Base-by-base conservation (phyloP, 2,113 vertebrate species). In the Cathartes aura region DNA sequence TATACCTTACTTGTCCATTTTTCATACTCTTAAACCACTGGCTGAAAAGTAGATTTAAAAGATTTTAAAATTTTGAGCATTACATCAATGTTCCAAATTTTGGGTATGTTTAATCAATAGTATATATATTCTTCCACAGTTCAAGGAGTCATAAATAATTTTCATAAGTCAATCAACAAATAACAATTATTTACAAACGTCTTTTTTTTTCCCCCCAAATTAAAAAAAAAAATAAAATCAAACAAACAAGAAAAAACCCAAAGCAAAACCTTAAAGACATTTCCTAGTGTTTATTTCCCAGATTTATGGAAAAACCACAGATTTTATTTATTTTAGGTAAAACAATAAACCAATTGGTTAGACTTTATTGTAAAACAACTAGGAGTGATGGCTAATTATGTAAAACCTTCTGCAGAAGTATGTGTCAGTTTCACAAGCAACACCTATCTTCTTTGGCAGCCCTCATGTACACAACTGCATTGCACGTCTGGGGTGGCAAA, bases 211-310 rank as follows among this genome's bases (percentile, higher is more conserved):
- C 11, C 4, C 2, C 6, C 5, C 12, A 29, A 43, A 43, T 55
- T 67, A 40, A 38, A 52, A 81, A 91, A 21, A 11, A 66, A 71
- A 70, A 34, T 11, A 6, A 7, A 63, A 87, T 55, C 4, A 58
- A 71, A 19, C 4, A 48, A 68, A 42, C 3, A 21, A 72, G 2
- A 21, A 66, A 72, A 45, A 52, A 0, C 0, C 2, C 1, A 32
- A 55, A 42, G 32, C 9, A 38, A 83, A 62, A 4, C 8, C 18
- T 30, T 22, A 36, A 56, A 66, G 26, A 34, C 3, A 40, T 36
- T 87, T 88, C 7, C 76, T 62, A 56, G 8, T 32, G 10, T 52
- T 75, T 55, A 5, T 38, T 58, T n/a, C 17, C 5, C 18, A 19
- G 17, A 50, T 67, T 62, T 55, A 43, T 34, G 11, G 19, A 62